Conservation (phyloP, 1,140 invertebrate genomes). For the Caenorhabditis remanei region DNA sequence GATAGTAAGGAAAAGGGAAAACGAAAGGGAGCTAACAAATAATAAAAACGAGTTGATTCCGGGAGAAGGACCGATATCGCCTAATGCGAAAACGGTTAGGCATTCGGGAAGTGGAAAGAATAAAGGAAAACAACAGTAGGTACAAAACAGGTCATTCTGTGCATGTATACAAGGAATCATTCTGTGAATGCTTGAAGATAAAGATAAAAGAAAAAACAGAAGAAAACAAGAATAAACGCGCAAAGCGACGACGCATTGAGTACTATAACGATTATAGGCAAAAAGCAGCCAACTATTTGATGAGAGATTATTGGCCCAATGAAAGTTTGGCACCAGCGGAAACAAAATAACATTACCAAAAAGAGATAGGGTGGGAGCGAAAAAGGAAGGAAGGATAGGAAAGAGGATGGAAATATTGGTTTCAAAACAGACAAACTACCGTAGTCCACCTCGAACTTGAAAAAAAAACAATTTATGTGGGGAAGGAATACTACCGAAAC, state of each 20-base stretch:
- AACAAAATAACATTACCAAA: constrained; percentile 57
- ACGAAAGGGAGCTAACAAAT: constrained; percentile 10
- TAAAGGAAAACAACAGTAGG: constrained; percentile 17
- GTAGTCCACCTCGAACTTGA: constrained; percentile 6
- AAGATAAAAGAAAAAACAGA: not conserved
- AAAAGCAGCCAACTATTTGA: constrained; percentile 22
- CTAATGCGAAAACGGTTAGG: not conserved
- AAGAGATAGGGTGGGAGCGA: not conserved
- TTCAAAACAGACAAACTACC: constrained; percentile 45
- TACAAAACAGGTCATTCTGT: constrained; percentile 47
- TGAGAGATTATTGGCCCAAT: not conserved
- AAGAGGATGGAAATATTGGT: constrained; percentile 22
- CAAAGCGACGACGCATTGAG: not conserved
- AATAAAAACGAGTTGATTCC: constrained; percentile 27
- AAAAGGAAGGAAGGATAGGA: constrained; percentile 20
- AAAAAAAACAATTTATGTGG: not conserved
- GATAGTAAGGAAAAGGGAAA: not conserved
- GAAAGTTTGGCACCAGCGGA: constrained; percentile 13
- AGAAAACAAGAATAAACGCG: constrained; percentile 11
- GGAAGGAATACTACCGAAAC: constrained; percentile 2
- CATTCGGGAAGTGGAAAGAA: not conserved
- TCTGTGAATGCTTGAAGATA: constrained; percentile 9
- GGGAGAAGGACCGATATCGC: not conserved
- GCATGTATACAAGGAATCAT: constrained; percentile 49
- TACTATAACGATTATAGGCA: constrained; percentile 28